A percentile compares a stretch with the other conserved stretches of the same genome.
Evolutionary conservation across 2,797 vertebrate genomes (phyloP).

Genomic region (Esox lucius): DNA sequence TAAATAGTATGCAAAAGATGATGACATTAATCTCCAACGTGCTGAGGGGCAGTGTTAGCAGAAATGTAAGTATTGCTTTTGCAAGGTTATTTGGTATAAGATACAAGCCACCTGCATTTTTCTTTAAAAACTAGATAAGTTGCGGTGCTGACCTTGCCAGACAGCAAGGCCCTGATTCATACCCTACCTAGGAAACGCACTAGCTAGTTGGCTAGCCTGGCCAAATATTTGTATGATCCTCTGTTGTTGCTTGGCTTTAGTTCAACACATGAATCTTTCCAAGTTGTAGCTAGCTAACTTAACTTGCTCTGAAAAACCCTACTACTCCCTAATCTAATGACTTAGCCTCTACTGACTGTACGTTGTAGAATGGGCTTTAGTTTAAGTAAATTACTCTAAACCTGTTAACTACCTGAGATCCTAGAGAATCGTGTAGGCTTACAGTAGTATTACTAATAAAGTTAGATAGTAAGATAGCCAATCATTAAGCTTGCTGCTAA

Average conservation of each 20-base stretch:
- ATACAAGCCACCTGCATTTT: fast-evolving
- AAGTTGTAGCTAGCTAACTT: not conserved
- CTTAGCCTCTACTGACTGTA: not conserved
- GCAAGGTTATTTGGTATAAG: no score
- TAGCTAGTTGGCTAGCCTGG: constrained; percentile 57
- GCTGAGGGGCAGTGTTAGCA: constrained; percentile 64
- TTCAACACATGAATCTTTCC: no score
- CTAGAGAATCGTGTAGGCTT: not conserved
- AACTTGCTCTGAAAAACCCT: not conserved
- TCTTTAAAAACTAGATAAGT: constrained; percentile 9
- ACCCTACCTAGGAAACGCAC: constrained; percentile 32
- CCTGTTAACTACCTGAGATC: not conserved
- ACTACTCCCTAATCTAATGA: not conserved
- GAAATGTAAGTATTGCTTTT: constrained; percentile 64
- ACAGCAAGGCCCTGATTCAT: constrained; percentile 38
- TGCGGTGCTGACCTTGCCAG: constrained; percentile 65
- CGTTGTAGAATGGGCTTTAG: no score
- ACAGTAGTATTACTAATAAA: not conserved
- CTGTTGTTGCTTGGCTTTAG: not conserved
- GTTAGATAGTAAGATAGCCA: not conserved
- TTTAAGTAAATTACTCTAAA: not conserved
- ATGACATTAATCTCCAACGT: constrained; percentile 70
- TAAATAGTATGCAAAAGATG: constrained; percentile 63
- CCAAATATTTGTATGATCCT: not conserved
- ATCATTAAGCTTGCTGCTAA: not conserved